Base-by-base conservation (phyloP, 2,113 vertebrate species). In the Pterocles orientalis region DNA sequence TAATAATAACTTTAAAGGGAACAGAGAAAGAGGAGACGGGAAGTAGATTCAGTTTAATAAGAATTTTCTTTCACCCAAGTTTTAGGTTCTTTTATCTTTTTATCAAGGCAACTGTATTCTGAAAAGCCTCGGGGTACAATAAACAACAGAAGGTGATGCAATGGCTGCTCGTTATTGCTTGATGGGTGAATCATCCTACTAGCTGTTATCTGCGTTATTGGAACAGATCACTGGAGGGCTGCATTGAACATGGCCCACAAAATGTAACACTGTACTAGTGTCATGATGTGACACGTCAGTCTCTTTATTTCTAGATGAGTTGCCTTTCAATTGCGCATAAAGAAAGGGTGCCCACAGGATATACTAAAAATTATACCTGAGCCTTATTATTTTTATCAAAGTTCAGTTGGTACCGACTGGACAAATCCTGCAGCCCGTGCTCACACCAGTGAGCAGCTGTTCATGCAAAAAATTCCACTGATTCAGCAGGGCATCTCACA, bases 101-200 rank as follows among this genome's bases (percentile, higher is more conserved):
- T 96, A 97, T 97, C 95, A 96, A 97, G 96, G 95, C 94, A 96
- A 96, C 92, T 86, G 68, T 93, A 96, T 93, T 97, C 95, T 88
- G 86, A 95, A 90, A 94, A 94, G 96, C 97, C 96, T 95, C 64
- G 57, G 95, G 96, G 90, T 91, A 92, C 70, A 92, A 94, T 94
- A 97, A 97, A 97, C 95, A 97, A 95, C 88, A 97, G 96, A 97
- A 97, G 86, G 96, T 97, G 95, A 96, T 95, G 95, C 88, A 97
- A 96, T 88, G 82, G 90, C 71, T 95, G 90, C 95, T 97, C 68
- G 3, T 96, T 97, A 96, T 92, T 96, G 93, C 91, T 90, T 86
- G 96, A 94, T 82, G 93, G 86, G 76, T 96, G 96, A 96, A 93
- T 96, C 95, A 94, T 94, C 81, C 86, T 60, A 60, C 71, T 92